These are phyloP conservation scores for Acrossocheilus wenchowensis DNA, from an alignment of 2,797 vertebrate species.

Conservation along the genomic window DNA sequence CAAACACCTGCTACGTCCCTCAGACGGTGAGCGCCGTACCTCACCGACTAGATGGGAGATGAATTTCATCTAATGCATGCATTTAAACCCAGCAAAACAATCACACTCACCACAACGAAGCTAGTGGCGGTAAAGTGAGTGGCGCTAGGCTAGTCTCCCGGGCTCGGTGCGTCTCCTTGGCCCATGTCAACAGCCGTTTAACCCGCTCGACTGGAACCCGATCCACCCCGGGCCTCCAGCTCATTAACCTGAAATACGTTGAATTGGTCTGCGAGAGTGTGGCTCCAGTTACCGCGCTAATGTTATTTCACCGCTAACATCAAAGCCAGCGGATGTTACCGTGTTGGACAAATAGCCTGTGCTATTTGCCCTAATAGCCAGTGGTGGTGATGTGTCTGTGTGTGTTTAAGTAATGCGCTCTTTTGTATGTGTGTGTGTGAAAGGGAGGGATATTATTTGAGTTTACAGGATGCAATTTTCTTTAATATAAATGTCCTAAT, in stretches of 20 bases:
- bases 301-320: slow-evolving; percentile 88
- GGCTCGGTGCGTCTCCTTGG: slow-evolving; percentile 73
- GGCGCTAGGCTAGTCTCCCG: slow-evolving; percentile 48
- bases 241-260: slow-evolving; percentile 83
- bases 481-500: slow-evolving; percentile 94
- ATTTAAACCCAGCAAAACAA: slow-evolving; percentile 51
- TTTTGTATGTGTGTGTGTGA: slow-evolving; percentile 44
- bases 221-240: slow-evolving; percentile 75
- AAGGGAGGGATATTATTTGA: slow-evolving; percentile 81
- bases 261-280: slow-evolving; percentile 80
- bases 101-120: slow-evolving; percentile 26
- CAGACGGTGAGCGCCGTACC: slow-evolving; percentile 18
- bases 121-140: slow-evolving; percentile 15
- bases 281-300: slow-evolving; percentile 89
- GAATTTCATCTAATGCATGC: slow-evolving; percentile 52
- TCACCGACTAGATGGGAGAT: slow-evolving; percentile 37
- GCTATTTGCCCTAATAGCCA: slow-evolving; percentile 75
- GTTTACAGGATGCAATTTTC: slow-evolving; percentile 95
- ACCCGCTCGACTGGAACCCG: slow-evolving; percentile 79
- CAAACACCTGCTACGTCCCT: slow-evolving; percentile 47
- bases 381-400: slow-evolving; percentile 46
- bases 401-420: slow-evolving; percentile 49
- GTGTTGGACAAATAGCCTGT: slow-evolving; percentile 85
- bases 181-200: slow-evolving; percentile 77
- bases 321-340: slow-evolving; percentile 85